Conservation (phyloP, 2,113 vertebrate genomes). For the Thryonomys swinderianus region DNA sequence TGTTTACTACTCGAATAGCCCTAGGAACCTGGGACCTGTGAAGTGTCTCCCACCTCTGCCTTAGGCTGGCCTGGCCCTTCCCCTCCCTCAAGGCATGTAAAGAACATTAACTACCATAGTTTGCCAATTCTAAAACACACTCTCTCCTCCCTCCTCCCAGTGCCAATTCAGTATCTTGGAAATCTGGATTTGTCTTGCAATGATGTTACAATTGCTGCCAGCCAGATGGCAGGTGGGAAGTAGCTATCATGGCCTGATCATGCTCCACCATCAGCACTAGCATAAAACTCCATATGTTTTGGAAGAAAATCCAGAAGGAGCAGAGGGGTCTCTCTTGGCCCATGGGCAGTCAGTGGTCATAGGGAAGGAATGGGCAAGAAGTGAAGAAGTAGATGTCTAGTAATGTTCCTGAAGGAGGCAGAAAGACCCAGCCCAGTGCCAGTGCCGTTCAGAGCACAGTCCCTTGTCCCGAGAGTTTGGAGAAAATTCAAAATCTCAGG, state of each 20-base stretch:
- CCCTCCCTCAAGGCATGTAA: not conserved
- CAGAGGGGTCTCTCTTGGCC: no score
- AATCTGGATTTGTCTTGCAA: not conserved
- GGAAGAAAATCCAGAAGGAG: not conserved
- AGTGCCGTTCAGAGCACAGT: not conserved
- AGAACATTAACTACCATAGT: not conserved
- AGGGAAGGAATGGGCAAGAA: no score
- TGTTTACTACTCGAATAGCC: not conserved
- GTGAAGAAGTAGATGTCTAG: not conserved
- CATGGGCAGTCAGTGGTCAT: fast-evolving
- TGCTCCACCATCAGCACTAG: fast-evolving
- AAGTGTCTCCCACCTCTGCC: not conserved
- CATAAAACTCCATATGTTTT: not conserved
- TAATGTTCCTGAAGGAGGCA: not conserved
- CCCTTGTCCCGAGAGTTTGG: not conserved
- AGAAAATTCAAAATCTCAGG: not conserved
- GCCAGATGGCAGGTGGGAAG: not conserved
- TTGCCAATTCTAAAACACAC: not conserved
- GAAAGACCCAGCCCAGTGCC: not conserved
- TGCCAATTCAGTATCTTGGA: not conserved
- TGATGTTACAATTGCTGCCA: not conserved
- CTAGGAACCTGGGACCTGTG: not conserved
- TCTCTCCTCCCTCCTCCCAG: not conserved
- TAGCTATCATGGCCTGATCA: fast-evolving
- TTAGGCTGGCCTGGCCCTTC: not conserved